Base-by-base conservation (phyloP, 2,888 invertebrate species). In the Netelia inedita region DNA sequence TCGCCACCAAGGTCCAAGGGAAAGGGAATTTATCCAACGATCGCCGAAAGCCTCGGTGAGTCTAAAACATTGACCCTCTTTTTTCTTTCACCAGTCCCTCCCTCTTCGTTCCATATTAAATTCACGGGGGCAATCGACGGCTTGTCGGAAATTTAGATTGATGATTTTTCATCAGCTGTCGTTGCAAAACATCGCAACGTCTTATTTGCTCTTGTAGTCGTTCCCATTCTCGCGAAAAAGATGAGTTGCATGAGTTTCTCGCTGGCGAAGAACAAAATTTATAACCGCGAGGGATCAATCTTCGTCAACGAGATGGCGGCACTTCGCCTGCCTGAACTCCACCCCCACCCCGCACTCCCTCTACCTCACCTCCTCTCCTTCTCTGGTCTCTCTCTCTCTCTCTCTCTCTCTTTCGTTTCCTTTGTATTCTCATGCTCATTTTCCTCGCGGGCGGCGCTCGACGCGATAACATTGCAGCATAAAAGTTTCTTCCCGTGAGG, bases 401-500 rank as follows among this genome's bases (percentile, higher is more conserved):
- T 55, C 23, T 23, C 21, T 53, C 41, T 72, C 61, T 28, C 23
- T 43, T 43, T 55, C 46, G 21, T 19, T 53, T 23, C 66, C 61
- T 61, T 74, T 59, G 61, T 55, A 57, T 79, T 74, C 41, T 59
- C 63, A 57, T 46, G n/a, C 43, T 68, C 63, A 82, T 80, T 63
- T 69, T 69, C 68, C 79, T 21, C 63, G 53, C 19, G 41, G 35
- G 71, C 43, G 50, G 55, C 72, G 50, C 41, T 55, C 74, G 75
- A 59, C 68, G 68, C 74, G 76, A 80, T 73, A 78, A 79, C 50
- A 79, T 79, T 63, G 41, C 55, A 65, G 43, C 43, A 28, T 19
- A 78, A 69, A 68, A 59, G 79, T 82, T 74, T 28, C 59, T 72
- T 75, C 71, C 69, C 68, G 75, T 74, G 68, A 63, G 35, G 59